Evolutionary conservation across 2,113 vertebrate genomes (phyloP).

Genomic region (Madoqua kirkii): DNA sequence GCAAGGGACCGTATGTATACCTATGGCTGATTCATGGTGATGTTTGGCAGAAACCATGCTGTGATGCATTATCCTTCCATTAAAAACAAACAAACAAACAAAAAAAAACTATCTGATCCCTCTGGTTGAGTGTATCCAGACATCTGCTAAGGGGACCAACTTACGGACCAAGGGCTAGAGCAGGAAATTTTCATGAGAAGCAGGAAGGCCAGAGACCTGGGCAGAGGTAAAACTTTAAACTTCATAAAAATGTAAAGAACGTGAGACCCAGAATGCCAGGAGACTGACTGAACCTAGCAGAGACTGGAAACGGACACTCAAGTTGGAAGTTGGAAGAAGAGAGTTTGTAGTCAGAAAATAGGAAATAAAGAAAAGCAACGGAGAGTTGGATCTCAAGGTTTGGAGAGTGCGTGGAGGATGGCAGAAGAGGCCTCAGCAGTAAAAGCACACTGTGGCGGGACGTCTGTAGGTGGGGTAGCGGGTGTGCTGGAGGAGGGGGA

Average conservation of each 20-base stretch:
- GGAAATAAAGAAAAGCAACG: not conserved
- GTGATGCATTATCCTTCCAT: fast-evolving
- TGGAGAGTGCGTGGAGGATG: not conserved
- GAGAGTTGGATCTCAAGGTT: not conserved
- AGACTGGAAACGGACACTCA: not conserved
- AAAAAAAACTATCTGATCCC: not conserved
- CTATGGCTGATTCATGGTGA: not conserved
- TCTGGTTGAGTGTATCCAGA: not conserved
- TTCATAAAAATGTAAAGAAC: not conserved
- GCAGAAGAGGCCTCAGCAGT: not conserved
- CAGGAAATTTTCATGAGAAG: not conserved
- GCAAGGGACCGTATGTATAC: not conserved
- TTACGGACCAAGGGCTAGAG: not conserved
- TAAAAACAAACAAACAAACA: not conserved
- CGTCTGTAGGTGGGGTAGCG: fast-evolving
- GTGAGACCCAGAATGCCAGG: not conserved
- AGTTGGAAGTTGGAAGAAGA: not conserved
- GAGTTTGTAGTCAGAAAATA: not conserved
- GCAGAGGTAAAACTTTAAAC: not conserved
- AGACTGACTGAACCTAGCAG: not conserved
- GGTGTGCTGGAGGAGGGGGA: fast-evolving
- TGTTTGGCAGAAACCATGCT: not conserved
- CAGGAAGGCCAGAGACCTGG: not conserved
- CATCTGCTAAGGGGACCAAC: not conserved
- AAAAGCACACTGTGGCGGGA: not conserved